Conservation (phyloP, 2,113 vertebrate genomes). For the Hippoglossus stenolepis region DNA sequence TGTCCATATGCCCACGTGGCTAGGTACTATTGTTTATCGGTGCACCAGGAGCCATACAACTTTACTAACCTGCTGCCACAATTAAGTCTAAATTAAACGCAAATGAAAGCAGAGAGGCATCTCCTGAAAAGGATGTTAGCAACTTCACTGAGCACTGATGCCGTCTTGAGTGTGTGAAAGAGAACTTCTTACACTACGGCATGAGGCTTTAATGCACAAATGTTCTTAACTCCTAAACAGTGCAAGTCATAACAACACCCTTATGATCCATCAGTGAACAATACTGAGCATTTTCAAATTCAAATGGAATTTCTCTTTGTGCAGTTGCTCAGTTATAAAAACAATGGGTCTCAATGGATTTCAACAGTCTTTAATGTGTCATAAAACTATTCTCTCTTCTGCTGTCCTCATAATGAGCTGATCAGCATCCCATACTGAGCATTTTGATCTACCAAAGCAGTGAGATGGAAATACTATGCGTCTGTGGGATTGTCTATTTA, state of each 20-base stretch:
- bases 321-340: not conserved
- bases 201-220: not conserved
- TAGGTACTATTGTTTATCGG: too few relatives aligned
- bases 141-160: too few relatives aligned
- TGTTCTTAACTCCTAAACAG: not conserved
- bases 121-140: too few relatives aligned
- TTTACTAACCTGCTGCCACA: too few relatives aligned
- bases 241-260: not conserved
- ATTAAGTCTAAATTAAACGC: too few relatives aligned
- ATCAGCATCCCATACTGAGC: not conserved
- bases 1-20: too few relatives aligned
- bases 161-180: not conserved
- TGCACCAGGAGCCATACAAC: too few relatives aligned
- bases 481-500: not conserved
- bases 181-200: not conserved
- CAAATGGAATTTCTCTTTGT: not conserved
- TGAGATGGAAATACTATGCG: not conserved
- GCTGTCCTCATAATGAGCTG: not conserved
- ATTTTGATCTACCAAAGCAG: not conserved
- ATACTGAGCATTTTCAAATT: not conserved
- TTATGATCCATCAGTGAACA: not conserved
- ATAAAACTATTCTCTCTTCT: not conserved
- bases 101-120: too few relatives aligned
- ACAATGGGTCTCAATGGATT: not conserved
- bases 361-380: not conserved